A percentile compares a stretch with the other conserved stretches of the same genome.
phyloP scores from a whole-genome alignment of 2,888 invertebrate genomes.

The Epinotia nisella region DNA sequence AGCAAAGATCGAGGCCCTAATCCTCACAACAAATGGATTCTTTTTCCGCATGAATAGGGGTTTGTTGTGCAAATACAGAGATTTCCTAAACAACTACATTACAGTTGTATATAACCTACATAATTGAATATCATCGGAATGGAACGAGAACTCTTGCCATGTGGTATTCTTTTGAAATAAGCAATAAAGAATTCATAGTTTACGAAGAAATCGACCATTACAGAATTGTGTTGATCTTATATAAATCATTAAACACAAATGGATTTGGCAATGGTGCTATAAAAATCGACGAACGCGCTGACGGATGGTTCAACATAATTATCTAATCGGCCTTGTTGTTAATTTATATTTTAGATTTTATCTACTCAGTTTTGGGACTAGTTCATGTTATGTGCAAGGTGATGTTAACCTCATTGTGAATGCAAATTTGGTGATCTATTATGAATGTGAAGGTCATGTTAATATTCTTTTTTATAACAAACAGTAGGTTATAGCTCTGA shows the following conservation, averaged over 20 bases:
- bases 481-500: not conserved
- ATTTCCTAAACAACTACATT: constrained; percentile 18
- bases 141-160: constrained; percentile 10
- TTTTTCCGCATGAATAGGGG: constrained; percentile 31
- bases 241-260: constrained; percentile 32
- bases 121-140: constrained; percentile 10
- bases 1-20: constrained; percentile 31
- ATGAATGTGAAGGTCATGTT: not conserved
- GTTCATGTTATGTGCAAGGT: not conserved
- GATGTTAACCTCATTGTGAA: not conserved
- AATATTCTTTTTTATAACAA: not conserved
- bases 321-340: constrained; percentile 39
- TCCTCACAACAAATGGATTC: constrained; percentile 38
- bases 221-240: constrained; percentile 16
- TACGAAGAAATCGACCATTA: constrained; percentile 5
- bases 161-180: constrained; percentile 19
- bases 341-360: constrained; percentile 22
- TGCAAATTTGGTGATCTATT: constrained; percentile 4
- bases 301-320: constrained; percentile 34
- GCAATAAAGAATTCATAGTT: constrained; percentile 20
- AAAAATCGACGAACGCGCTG: constrained; percentile 28
- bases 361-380: not conserved
- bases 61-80: constrained; percentile 42
- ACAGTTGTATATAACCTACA: constrained; percentile 23
- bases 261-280: constrained; percentile 34